Conservation (phyloP, 2,113 vertebrate species). For the Castor canadensis region DNA sequence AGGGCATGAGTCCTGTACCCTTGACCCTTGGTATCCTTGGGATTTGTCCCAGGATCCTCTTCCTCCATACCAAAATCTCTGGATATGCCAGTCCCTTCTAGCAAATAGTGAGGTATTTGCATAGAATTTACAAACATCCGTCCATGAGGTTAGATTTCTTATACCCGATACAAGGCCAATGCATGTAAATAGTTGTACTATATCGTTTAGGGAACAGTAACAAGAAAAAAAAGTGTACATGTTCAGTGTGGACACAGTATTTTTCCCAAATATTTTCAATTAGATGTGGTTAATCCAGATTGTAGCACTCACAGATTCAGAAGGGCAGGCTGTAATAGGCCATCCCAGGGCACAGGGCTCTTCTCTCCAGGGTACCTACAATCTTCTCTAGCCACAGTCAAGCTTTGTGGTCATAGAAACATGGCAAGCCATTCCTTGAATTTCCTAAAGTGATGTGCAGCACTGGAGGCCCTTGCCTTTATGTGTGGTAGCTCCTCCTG, state of each 20-base stretch:
- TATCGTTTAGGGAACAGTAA: background rate
- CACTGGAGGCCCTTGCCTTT: rapidly evolving
- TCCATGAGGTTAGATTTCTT: background rate
- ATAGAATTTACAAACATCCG: too few relatives aligned
- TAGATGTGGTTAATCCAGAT: background rate
- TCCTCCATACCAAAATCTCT: background rate
- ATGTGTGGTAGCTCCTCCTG: rapidly evolving
- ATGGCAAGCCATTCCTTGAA: too few relatives aligned
- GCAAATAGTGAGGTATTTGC: background rate
- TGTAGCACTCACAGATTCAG: background rate
- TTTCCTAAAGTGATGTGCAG: rapidly evolving
- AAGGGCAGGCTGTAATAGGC: rapidly evolving
- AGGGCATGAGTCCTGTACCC: background rate
- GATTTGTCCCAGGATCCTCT: background rate
- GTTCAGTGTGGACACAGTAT: background rate
- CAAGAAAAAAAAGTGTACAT: background rate
- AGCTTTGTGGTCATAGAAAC: background rate
- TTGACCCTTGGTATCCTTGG: background rate
- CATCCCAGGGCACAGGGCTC: rapidly evolving
- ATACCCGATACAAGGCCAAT: background rate
- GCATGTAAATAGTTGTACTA: too few relatives aligned
- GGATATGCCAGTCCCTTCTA: too few relatives aligned
- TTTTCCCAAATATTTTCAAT: background rate
- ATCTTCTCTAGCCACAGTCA: background rate
- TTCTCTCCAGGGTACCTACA: rapidly evolving